phyloP scores from a whole-genome alignment of 2,888 invertebrate species.

The Drosophila prostipennis region DNA sequence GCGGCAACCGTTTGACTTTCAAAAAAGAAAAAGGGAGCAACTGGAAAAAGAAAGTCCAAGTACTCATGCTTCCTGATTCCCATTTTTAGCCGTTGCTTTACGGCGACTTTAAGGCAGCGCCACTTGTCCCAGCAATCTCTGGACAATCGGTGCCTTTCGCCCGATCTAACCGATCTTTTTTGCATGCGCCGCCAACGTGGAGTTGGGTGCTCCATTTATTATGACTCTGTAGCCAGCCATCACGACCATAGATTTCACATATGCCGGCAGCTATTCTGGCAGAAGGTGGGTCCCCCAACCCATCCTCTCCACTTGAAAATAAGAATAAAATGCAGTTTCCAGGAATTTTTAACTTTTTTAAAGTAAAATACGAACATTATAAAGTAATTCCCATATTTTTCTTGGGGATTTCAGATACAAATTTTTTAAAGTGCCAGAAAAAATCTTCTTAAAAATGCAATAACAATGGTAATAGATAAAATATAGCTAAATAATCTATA shows the following conservation, averaged over 20 bases:
- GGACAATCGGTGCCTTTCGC: slow-evolving; percentile 56
- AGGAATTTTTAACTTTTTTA: too few relatives aligned
- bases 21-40: slow-evolving; percentile 28
- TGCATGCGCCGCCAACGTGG: slow-evolving; percentile 57
- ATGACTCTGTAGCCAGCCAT: slow-evolving; percentile 45
- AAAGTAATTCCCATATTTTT: too few relatives aligned
- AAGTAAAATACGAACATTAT: too few relatives aligned
- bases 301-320: slow-evolving; percentile 14
- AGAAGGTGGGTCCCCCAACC: slow-evolving; percentile 22
- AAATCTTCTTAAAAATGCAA: too few relatives aligned
- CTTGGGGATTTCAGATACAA: too few relatives aligned
- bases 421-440: too few relatives aligned
- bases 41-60: slow-evolving; percentile 28
- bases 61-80: slow-evolving; percentile 26
- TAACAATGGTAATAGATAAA: too few relatives aligned
- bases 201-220: slow-evolving; percentile 70
- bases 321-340: too few relatives aligned
- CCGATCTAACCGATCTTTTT: slow-evolving; percentile 64
- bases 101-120: slow-evolving; percentile 48
- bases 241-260: slow-evolving; percentile 71
- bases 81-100: slow-evolving; percentile 26
- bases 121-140: slow-evolving; percentile 62
- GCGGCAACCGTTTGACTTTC: slow-evolving; percentile 19
- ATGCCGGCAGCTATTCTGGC: slow-evolving; percentile 53
- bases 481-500: too few relatives aligned